Percentiles rank a stretch among this genome's conserved stretches.
phyloP scores from a whole-genome alignment of 2,888 invertebrate genomes.

The Drepana falcataria region DNA sequence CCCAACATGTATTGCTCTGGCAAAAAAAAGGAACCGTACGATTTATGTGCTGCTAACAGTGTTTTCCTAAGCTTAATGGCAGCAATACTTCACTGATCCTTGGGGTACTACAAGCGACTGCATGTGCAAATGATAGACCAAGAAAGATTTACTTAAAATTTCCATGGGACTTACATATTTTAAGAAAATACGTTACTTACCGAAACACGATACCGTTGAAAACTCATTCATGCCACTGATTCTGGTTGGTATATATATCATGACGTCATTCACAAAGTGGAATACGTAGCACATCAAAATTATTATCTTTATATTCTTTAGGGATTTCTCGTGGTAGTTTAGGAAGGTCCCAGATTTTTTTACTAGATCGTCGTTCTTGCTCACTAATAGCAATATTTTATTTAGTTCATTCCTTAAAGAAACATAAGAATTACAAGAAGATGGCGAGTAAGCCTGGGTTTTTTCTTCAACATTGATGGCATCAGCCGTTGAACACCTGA shows the following conservation, averaged over 20 bases:
- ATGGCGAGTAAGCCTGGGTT: too few species aligned
- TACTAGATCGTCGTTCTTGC: slow-evolving; percentile 24
- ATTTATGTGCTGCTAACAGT: too few species aligned
- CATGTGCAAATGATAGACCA: too few species aligned
- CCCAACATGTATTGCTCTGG: too few species aligned
- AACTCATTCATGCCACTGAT: slow-evolving; percentile 23
- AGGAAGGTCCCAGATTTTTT: slow-evolving; percentile 15
- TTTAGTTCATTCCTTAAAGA: slow-evolving; percentile 23
- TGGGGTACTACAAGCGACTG: too few species aligned
- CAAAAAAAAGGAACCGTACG: too few species aligned
- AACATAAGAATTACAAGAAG: background rate
- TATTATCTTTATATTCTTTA: slow-evolving; percentile 29
- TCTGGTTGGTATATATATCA: slow-evolving; percentile 32
- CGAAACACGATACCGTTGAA: slow-evolving; percentile 19
- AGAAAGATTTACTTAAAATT: too few species aligned
- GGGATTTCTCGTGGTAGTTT: slow-evolving; percentile 13
- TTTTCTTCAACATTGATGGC: too few species aligned
- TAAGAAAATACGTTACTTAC: background rate
- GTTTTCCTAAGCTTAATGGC: too few species aligned
- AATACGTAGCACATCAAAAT: slow-evolving; percentile 30
- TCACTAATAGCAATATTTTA: slow-evolving; percentile 18
- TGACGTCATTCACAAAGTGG: slow-evolving; percentile 32
- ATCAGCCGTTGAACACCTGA: too few species aligned
- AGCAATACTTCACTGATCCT: too few species aligned
- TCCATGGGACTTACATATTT: too few species aligned